Evolutionary conservation across 2,888 invertebrate genomes (phyloP), one percentile per base, ranked within the genome.

Genomic region (Periphyllus acericola): DNA sequence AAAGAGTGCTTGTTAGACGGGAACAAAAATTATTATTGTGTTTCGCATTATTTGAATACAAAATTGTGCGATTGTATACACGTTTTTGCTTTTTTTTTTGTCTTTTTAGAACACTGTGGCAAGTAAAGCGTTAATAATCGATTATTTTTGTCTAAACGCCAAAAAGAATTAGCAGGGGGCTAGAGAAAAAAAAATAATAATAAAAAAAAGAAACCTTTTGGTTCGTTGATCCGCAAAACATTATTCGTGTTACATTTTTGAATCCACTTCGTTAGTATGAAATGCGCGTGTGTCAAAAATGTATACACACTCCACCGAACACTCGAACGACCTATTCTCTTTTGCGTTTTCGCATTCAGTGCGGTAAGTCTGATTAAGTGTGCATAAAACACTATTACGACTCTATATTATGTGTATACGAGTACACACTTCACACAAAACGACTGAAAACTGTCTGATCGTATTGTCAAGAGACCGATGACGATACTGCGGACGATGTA

Each of bases 31-130:
- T 72, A 87, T 80, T 78, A 72, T 86, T 80, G 79, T 80, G 86
- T 87, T 87, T 87, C 80, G 74, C 74, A 36, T 87, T 87, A 87
- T 87, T 87, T 87, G 86, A 87, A 87, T 87, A 87, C 86, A 80
- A 87, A 87, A 87, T 87, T 87, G 72, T 87, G 71, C 80, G 79
- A 87, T 80, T 87, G 86, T 87, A 60, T 81, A 79, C 60, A 52
- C 68, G 36, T n/a, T 76, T 52, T 55, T 74, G 29, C 25, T 52
- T 60, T 55, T 36, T 79, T 36, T 74, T 72, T 80, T 74, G 29
- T 71, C 36, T 71, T 78, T 71, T 29, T 66, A 52, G 86, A 80
- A 87, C 86, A 87, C 72, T 87, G 80, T 79, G 32, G 55, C 60
- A 74, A 72, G 32, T 80, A 66, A 81, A 87, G 86, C 86, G 86